A percentile compares a stretch with the other conserved stretches of the same genome.
phyloP scores from a whole-genome alignment of 2,797 vertebrate species.

The Tympanoctomys barrerae region DNA sequence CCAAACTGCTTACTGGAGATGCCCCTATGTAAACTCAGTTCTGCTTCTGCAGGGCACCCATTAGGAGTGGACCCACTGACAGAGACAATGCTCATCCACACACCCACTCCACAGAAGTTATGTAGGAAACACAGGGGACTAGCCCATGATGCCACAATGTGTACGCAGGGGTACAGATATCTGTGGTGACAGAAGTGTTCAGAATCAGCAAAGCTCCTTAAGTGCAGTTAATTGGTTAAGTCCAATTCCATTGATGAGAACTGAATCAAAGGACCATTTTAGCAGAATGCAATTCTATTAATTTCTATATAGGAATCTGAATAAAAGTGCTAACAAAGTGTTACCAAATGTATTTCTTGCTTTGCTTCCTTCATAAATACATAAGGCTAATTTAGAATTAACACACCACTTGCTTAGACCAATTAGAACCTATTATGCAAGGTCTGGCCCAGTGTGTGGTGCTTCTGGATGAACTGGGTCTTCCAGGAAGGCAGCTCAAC shows the following conservation, averaged over 20 bases:
- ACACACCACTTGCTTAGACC: background rate
- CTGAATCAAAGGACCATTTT: background rate
- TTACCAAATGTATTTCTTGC: background rate
- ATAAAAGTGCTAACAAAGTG: slow-evolving; percentile 25
- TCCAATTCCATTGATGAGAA: background rate
- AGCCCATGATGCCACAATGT: accelerated
- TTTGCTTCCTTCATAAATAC: background rate
- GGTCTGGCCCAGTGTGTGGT: background rate
- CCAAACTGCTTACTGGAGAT: background rate
- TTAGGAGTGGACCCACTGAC: background rate
- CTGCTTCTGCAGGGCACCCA: background rate
- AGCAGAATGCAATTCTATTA: background rate
- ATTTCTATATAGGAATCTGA: background rate
- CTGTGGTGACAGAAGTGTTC: background rate
- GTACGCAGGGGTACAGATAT: background rate
- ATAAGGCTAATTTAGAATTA: slow-evolving; percentile 55
- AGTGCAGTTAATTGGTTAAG: background rate
- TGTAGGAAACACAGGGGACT: background rate
- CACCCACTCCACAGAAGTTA: background rate
- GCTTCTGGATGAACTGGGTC: background rate
- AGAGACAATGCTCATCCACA: background rate
- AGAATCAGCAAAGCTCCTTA: slow-evolving; percentile 12
- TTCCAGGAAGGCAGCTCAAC: background rate
- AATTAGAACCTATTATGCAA: slow-evolving; percentile 38
- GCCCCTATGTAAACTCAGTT: background rate